Percentiles rank a stretch among this genome's conserved stretches.
phyloP scores from a whole-genome alignment of 1,140 invertebrate species.

The Solen grandis region DNA sequence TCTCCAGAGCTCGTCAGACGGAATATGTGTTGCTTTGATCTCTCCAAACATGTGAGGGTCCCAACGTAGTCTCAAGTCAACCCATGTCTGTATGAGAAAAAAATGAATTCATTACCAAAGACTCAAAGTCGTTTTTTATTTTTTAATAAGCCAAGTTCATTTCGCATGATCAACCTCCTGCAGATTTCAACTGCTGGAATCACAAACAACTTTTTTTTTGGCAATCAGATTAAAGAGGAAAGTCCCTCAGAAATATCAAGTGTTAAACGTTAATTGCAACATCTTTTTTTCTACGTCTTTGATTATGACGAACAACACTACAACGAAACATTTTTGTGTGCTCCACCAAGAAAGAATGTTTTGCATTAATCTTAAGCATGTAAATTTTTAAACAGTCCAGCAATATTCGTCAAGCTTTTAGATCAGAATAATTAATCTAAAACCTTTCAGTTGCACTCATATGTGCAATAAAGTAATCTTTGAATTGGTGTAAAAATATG shows the following conservation, averaged over 20 bases:
- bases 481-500: too few relatives aligned
- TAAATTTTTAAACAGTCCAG: too few relatives aligned
- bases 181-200: neutral
- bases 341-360: too few relatives aligned
- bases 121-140: neutral
- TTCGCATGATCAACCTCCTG: neutral
- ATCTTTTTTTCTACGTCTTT: too few relatives aligned
- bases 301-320: too few relatives aligned
- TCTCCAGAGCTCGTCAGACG: constrained; percentile 89
- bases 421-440: too few relatives aligned
- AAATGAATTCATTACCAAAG: neutral
- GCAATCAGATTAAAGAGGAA: neutral
- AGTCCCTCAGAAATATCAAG: neutral
- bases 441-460: too few relatives aligned
- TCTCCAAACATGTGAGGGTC: constrained; percentile 91
- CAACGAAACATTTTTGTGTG: too few relatives aligned
- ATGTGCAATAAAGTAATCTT: too few relatives aligned
- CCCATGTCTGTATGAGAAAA: constrained; percentile 74
- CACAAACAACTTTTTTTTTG: neutral
- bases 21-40: constrained; percentile 87
- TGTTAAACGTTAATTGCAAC: neutral
- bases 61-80: constrained; percentile 69
- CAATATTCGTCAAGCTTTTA: too few relatives aligned
- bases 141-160: neutral
- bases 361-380: too few relatives aligned